Evolutionary conservation across 2,888 invertebrate genomes (phyloP).

Genomic region (Sphaeridia pumilis): DNA sequence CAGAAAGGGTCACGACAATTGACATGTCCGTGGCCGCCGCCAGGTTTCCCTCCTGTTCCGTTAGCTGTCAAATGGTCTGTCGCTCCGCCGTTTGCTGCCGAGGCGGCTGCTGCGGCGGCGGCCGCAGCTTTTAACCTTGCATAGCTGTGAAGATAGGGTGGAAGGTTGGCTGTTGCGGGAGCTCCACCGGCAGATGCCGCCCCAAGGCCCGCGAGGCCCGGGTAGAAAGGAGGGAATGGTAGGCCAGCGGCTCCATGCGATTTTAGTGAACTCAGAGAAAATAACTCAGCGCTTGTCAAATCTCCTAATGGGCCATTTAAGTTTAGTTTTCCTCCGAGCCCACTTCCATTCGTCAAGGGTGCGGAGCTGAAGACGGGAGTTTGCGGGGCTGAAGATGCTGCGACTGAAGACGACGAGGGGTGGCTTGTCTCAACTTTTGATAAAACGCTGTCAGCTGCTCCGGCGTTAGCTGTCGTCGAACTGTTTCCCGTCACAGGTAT

Average conservation of each 20-base stretch:
- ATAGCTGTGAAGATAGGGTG: slow-evolving; percentile 35
- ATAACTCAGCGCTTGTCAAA: slow-evolving; percentile 7
- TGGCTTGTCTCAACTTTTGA: slow-evolving; percentile 19
- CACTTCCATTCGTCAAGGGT: slow-evolving; percentile 6
- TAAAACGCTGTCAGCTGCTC: slow-evolving; percentile 25
- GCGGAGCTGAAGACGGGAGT: slow-evolving; percentile 12
- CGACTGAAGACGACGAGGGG: slow-evolving; percentile 14
- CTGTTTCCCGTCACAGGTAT: background rate
- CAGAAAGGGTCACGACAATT: slow-evolving; percentile 80
- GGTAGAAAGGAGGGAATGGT: slow-evolving; percentile 20
- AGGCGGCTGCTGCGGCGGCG: slow-evolving; percentile 4
- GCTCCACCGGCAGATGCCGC: slow-evolving; percentile 1
- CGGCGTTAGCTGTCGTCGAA: background rate
- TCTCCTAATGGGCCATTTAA: slow-evolving; percentile 20
- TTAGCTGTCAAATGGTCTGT: slow-evolving; percentile 40
- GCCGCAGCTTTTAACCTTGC: slow-evolving; percentile 33
- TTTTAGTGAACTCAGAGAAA: slow-evolving; percentile 15
- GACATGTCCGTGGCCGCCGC: slow-evolving; percentile 50
- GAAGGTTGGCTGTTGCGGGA: slow-evolving; percentile 21
- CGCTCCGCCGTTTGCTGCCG: background rate
- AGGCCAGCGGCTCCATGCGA: slow-evolving; percentile 12
- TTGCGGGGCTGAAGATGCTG: slow-evolving; percentile 12
- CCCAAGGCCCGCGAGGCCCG: slow-evolving; percentile 18
- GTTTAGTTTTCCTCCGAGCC: slow-evolving; percentile 20
- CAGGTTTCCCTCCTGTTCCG: slow-evolving; percentile 45